These are phyloP conservation scores for Lordiphosa collinella DNA, from an alignment of 1,140 invertebrate genomes.

Conservation along the genomic window DNA sequence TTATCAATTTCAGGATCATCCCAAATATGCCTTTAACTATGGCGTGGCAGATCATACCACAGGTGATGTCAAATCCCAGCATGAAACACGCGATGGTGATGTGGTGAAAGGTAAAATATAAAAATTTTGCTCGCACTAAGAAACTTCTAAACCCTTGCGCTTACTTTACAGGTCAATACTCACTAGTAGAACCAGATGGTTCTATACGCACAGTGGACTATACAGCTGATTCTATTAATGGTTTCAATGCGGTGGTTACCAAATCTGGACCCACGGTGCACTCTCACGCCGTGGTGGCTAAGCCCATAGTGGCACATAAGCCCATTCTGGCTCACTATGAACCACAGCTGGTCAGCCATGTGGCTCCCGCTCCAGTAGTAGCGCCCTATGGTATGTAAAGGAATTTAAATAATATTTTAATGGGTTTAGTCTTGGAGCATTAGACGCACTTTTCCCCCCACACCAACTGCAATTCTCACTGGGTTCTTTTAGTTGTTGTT, in stretches of 20 bases:
- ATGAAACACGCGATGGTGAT: slow-evolving; percentile 81
- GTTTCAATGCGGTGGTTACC: slow-evolving; percentile 82
- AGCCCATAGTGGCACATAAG: slow-evolving; percentile 67
- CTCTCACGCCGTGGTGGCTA: slow-evolving; percentile 68
- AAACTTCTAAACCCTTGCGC: neutral
- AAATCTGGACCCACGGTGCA: slow-evolving; percentile 82
- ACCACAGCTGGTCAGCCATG: slow-evolving; percentile 57
- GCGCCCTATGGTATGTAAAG: slow-evolving; percentile 79
- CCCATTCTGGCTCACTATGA: slow-evolving; percentile 62
- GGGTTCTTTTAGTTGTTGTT: slow-evolving; percentile 9
- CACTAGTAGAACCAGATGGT: slow-evolving; percentile 85
- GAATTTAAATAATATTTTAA: neutral
- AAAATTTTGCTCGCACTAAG: no score
- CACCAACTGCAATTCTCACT: slow-evolving; percentile 30
- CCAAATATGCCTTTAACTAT: slow-evolving; percentile 82
- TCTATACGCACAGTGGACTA: slow-evolving; percentile 84
- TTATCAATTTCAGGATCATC: slow-evolving; percentile 78
- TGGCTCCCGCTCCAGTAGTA: slow-evolving; percentile 61
- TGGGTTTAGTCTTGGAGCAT: neutral
- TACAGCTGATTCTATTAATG: slow-evolving; percentile 82
- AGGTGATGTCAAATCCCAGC: slow-evolving; percentile 81
- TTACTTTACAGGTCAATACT: slow-evolving; percentile 82
- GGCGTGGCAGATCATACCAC: slow-evolving; percentile 81
- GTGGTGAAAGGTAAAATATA: slow-evolving; percentile 80
- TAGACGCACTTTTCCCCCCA: slow-evolving; percentile 20